Base-by-base conservation (phyloP, 2,113 vertebrate genomes). In the Eretmodus cyanostictus region DNA sequence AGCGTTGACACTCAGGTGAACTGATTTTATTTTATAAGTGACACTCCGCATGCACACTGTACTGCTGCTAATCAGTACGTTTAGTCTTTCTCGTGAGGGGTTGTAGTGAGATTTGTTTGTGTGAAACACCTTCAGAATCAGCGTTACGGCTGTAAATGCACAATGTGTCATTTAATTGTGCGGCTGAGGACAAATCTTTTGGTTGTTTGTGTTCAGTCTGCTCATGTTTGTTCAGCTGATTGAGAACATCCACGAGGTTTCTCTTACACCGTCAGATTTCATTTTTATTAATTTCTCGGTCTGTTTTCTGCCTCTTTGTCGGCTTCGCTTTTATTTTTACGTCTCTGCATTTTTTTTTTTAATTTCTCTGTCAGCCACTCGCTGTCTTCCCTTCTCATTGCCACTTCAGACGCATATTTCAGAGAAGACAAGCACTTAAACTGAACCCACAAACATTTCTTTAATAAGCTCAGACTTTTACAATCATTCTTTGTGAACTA, bases 141-240 rank as follows among this genome's bases (percentile, higher is more conserved):
- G 17, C 24, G 45, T 55, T 9, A 27, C 19, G 1, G 22, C 17
- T n/a, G 42, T 24, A 83, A 83, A 78, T 34, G 68, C 19, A 40
- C 81, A 63, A 47, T 63, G 38, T 85, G 42, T 57, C 85, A 34
- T 71, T 73, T 55, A 82, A 80, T 83, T 66, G 38, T 17, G 24
- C 8, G 31, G 14, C 63, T 36, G 2, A 68, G 40, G 34, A 91
- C 19, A 17, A 85, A 83, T 81, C 83, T 31, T 63, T 66, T 49
- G 53, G 12, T 61, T 82, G 66, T 83, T 80, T 76, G 42, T 24
- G 27, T 85, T 90, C 79, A 27, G 13, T 80, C 31, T 27, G 63
- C 63, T 88, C 24, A 8, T 89, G 16, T 85, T 91, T 91, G 80
- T 90, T 87, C 38, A 29, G 54, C 59, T 83, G 87, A 83, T n/a